phyloP scores from a whole-genome alignment of 2,797 vertebrate genomes.

The Synanceia verrucosa region DNA sequence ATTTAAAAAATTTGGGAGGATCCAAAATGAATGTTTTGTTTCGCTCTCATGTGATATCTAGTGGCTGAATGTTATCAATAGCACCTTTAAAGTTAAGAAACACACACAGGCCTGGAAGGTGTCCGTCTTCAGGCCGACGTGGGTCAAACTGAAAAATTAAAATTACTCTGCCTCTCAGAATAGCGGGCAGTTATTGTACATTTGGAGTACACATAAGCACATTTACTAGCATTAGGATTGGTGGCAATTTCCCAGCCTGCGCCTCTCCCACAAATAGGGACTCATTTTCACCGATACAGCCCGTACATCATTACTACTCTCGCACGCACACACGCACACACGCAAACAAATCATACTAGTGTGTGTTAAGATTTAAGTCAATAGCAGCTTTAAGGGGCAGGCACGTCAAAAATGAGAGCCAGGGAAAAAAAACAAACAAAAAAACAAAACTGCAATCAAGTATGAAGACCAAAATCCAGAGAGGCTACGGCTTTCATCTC shows the following conservation, averaged over 20 bases:
- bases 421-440: constrained; percentile 19
- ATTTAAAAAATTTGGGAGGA: too few species aligned
- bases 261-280: constrained; percentile 81
- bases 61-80: too few species aligned
- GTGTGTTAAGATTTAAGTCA: constrained; percentile 81
- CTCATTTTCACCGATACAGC: constrained; percentile 78
- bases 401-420: constrained; percentile 68
- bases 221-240: constrained; percentile 17
- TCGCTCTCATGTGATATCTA: too few species aligned
- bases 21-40: too few species aligned
- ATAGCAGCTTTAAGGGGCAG: constrained; percentile 83
- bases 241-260: neutral
- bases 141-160: constrained; percentile 14
- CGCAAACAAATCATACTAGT: constrained; percentile 82
- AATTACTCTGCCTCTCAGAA: constrained; percentile 4
- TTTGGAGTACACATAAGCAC: neutral
- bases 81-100: constrained; percentile 18
- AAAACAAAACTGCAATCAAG: constrained; percentile 57
- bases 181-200: constrained; percentile 9
- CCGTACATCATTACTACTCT: constrained; percentile 57
- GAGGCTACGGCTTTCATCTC: constrained; percentile 27
- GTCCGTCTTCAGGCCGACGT: constrained; percentile 1
- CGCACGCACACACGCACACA: constrained; percentile 71
- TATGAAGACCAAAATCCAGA: constrained; percentile 57
- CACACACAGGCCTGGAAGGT: constrained; percentile 2